Conservation (phyloP, 2,797 vertebrate species). For the Onychomys leucogaster region DNA sequence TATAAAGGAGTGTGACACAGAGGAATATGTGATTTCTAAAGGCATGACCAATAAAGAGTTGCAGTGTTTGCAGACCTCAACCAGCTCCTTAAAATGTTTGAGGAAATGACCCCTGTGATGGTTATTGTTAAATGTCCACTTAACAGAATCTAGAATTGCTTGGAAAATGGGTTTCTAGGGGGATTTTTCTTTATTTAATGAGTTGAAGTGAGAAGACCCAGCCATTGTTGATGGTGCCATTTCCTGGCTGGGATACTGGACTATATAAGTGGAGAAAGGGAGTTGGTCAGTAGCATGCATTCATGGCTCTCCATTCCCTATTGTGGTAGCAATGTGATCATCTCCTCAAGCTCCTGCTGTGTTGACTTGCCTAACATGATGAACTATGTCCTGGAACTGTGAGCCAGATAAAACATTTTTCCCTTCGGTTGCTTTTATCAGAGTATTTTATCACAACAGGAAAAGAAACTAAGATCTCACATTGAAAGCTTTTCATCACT, state of each 20-base stretch:
- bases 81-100: background rate
- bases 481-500: background rate
- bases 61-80: background rate
- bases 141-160: background rate
- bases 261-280: background rate
- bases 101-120: background rate
- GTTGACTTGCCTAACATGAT: background rate
- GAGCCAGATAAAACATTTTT: background rate
- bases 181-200: background rate
- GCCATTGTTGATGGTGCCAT: background rate
- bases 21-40: background rate
- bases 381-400: background rate
- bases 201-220: background rate
- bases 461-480: background rate
- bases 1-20: background rate
- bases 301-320: background rate
- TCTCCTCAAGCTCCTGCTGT: background rate
- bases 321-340: background rate
- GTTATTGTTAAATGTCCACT: background rate
- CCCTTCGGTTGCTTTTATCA: background rate
- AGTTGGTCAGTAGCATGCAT: background rate
- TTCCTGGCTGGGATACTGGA: background rate
- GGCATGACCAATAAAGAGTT: background rate
- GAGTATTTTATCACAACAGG: background rate
- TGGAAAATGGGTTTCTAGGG: background rate